phyloP scores from a whole-genome alignment of 2,113 vertebrate species.

The Erpornis zantholeuca region DNA sequence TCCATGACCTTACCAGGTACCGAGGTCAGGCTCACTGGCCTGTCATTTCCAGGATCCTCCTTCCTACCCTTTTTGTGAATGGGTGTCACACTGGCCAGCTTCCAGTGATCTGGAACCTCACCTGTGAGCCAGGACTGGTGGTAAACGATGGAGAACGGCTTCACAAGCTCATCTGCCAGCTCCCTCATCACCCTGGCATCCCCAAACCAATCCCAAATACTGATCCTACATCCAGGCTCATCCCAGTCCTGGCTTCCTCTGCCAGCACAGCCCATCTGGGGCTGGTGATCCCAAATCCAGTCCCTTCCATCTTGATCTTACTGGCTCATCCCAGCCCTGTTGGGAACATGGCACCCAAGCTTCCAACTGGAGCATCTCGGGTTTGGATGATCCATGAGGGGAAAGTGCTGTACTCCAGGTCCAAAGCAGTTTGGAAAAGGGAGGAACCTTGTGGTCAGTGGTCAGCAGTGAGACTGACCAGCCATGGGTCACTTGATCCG shows the following conservation, averaged over 20 bases:
- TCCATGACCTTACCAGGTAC: too few relatives aligned
- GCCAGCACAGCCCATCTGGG: background rate
- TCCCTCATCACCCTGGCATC: too few relatives aligned
- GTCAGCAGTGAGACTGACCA: fast-evolving
- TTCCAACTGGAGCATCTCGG: fast-evolving
- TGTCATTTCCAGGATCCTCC: too few relatives aligned
- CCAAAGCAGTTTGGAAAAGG: background rate
- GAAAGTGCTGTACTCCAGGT: fast-evolving
- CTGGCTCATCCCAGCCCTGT: background rate
- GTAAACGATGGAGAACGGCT: too few relatives aligned
- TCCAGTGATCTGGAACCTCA: too few relatives aligned
- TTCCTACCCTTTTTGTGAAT: too few relatives aligned
- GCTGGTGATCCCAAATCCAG: background rate
- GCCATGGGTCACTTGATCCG: fast-evolving
- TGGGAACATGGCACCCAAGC: fast-evolving
- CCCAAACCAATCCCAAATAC: too few relatives aligned
- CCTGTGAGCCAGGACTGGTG: too few relatives aligned
- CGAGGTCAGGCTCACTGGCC: too few relatives aligned
- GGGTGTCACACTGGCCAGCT: too few relatives aligned
- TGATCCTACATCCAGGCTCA: background rate
- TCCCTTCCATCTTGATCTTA: background rate
- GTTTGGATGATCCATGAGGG: background rate
- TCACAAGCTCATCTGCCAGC: too few relatives aligned
- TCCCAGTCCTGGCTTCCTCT: background rate
- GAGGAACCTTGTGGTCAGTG: background rate